Conservation (phyloP, 2,113 vertebrate genomes). For the Apteryx owenii region DNA sequence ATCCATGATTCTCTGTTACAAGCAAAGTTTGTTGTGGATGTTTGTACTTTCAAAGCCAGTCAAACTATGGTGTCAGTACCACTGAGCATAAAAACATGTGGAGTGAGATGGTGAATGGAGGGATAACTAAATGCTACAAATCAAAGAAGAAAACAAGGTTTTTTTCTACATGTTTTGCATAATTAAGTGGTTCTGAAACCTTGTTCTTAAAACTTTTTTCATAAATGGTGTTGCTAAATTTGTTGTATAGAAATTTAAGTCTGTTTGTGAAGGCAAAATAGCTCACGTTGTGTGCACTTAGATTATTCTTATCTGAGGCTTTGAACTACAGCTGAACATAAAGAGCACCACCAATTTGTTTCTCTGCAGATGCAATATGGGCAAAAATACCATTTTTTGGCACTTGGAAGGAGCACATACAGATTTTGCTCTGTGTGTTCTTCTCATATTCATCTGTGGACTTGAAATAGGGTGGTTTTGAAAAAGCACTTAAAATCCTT, state of each 20-base stretch:
- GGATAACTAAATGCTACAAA: neutral
- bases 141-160: neutral
- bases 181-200: neutral
- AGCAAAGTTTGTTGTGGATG: neutral
- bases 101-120: neutral
- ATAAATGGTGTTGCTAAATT: neutral
- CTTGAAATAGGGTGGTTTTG: neutral
- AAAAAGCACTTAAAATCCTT: neutral
- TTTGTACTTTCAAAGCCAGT: neutral
- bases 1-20: neutral
- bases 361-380: neutral
- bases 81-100: neutral
- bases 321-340: neutral
- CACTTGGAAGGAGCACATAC: neutral
- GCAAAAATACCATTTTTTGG: neutral
- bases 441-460: neutral
- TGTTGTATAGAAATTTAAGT: neutral
- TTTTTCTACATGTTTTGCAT: neutral
- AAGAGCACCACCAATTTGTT: neutral
- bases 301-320: neutral
- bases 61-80: neutral
- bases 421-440: neutral
- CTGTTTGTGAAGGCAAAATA: neutral
- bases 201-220: neutral
- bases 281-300: neutral